phyloP scores from a whole-genome alignment of 2,797 vertebrate species.

The Arctocebus calabarensis region DNA sequence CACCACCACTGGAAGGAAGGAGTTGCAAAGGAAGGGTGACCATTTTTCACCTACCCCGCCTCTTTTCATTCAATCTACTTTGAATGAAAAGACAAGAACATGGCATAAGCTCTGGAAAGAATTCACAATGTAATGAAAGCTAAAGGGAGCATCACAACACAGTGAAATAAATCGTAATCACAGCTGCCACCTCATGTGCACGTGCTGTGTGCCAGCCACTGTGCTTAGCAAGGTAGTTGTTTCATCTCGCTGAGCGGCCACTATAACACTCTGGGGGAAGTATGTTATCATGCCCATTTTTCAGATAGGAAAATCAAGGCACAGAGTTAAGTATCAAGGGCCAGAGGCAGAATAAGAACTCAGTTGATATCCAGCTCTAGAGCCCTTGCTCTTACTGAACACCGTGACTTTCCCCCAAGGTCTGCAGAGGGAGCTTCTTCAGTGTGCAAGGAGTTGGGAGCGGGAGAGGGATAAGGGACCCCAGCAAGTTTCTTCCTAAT shows the following conservation, averaged over 20 bases:
- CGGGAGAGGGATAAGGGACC: background rate
- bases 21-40: background rate
- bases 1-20: background rate
- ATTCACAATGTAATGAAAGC: background rate
- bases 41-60: background rate
- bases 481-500: background rate
- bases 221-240: background rate
- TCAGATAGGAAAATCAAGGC: background rate
- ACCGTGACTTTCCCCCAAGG: background rate
- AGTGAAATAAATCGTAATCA: too few species aligned
- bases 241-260: background rate
- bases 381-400: background rate
- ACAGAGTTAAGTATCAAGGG: background rate
- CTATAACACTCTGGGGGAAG: background rate
- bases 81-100: background rate
- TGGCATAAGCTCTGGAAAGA: background rate
- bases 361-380: too few species aligned
- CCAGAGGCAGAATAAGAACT: background rate
- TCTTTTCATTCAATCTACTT: background rate
- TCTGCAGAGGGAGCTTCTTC: background rate
- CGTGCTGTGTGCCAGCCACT: background rate
- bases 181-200: background rate
- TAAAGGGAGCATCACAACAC: background rate
- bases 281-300: background rate
- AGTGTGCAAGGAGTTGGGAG: too few species aligned